These are phyloP conservation scores for Sciurus niger DNA, from an alignment of 2,113 vertebrate genomes.

Conservation along the genomic window DNA sequence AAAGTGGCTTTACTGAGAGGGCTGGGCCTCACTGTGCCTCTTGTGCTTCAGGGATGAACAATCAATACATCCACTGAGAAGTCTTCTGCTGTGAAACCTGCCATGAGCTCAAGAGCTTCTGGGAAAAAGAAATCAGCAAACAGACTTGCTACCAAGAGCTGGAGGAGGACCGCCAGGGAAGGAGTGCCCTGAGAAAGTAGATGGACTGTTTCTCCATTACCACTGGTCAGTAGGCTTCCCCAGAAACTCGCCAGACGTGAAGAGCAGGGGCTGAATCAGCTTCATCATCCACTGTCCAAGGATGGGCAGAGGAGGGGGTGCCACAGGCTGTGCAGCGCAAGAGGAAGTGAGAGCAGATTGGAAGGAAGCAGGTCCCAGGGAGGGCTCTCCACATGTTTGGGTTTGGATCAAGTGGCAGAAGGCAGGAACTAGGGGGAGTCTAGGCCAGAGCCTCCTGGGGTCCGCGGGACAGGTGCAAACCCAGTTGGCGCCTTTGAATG, in stretches of 20 bases:
- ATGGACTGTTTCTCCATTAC: neutral
- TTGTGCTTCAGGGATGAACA: constrained; percentile 88
- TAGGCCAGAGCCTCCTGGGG: neutral
- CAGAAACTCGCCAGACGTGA: neutral
- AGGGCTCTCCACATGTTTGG: too few relatives aligned
- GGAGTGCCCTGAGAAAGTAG: constrained; percentile 89
- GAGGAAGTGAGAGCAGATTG: neutral
- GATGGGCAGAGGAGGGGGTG: too few relatives aligned
- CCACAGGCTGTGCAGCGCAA: too few relatives aligned
- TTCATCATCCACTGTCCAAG: too few relatives aligned
- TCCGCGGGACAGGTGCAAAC: too few relatives aligned
- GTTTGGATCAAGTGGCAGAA: neutral
- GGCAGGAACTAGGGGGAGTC: neutral
- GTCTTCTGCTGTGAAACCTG: constrained; percentile 90
- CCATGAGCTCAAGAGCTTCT: constrained; percentile 89
- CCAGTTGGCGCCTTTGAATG: neutral
- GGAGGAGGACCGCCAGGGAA: constrained; percentile 88
- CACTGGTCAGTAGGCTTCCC: neutral
- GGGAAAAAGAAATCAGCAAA: constrained; percentile 91
- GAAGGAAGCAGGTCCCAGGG: neutral
- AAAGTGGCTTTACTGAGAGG: neutral
- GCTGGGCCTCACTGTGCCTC: constrained; percentile 34
- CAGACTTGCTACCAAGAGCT: constrained; percentile 88
- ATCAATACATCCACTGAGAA: constrained; percentile 89
- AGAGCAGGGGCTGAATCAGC: neutral